phyloP scores from a whole-genome alignment of 2,888 invertebrate genomes.

The Lepidochitona cinerea region DNA sequence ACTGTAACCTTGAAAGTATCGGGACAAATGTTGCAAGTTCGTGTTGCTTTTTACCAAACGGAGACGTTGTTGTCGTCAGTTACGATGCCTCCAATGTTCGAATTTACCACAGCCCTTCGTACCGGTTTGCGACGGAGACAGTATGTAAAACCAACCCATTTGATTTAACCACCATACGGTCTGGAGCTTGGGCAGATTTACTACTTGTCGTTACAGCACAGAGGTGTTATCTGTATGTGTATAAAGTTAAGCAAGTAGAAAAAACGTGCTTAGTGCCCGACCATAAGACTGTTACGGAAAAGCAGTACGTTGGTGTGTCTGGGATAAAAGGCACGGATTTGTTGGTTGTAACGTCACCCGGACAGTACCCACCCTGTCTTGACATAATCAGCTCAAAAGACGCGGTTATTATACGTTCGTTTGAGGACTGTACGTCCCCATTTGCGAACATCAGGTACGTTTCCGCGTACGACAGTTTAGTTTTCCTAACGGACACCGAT shows the following conservation, averaged over 20 bases:
- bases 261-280: neutral
- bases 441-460: neutral
- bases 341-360: neutral
- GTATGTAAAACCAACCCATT: neutral
- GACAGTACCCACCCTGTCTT: neutral
- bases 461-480: neutral
- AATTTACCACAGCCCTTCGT: neutral
- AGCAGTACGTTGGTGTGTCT: conserved; percentile 1
- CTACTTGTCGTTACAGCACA: neutral
- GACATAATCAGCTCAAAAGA: neutral
- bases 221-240: neutral
- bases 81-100: neutral
- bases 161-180: neutral
- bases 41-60: neutral
- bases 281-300: neutral
- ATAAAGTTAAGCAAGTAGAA: neutral
- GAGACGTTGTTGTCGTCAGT: neutral
- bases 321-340: neutral
- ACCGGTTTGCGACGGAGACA: neutral
- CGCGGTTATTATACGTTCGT: neutral
- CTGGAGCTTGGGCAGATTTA: neutral
- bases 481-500: neutral
- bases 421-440: neutral
- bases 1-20: neutral
- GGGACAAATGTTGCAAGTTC: neutral